Evolutionary conservation across 2,113 vertebrate species (phyloP), one percentile per base, ranked within the genome.

Genomic region (Tympanuchus pallidicinctus): DNA sequence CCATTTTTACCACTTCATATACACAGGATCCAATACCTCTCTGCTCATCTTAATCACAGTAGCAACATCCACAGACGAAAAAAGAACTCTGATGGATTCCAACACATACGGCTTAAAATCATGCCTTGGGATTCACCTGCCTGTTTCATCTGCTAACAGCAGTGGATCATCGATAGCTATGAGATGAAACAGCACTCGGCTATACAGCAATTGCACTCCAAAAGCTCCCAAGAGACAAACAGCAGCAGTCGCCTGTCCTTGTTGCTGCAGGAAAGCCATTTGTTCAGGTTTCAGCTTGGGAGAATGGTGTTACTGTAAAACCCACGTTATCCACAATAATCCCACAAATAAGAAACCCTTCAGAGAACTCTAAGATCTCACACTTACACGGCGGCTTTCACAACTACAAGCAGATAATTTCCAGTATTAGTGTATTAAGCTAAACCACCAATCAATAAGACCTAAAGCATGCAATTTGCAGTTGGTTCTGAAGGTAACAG

Each of bases 381-480:
- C 22, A 4, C 32, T 13, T 48, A 59, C 42, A 36, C 1, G 0
- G 57, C 40, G 70, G 72, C 88, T 91, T 92, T 94, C 86, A 86
- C 70, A 69, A 57, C 66, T 54, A 60, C 47, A 52, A 69, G 72
- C 14, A 1, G 70, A 21, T 88, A 69, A 92, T 93, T 95, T 88
- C 88, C 76, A 61, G 79, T 50, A 90, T 91, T 93, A 76, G 42
- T 59, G 43, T 32, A 86, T 59, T 91, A 93, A 43, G 8, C 60
- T 87, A 88, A 88, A 78, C 73, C 66, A 86, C 82, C 73, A 65
- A 81, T 94, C 93, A 75, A 66, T 90, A 93, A 75, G 32, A 19
- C 48, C 67, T 89, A 45, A 69, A 92, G 89, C 47, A 6, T 11
- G 57, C 82, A 67, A 95, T 93, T 94, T 92, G 82, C 45, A 72